phyloP scores from a whole-genome alignment of 2,797 vertebrate genomes.

The Borostomias antarcticus region DNA sequence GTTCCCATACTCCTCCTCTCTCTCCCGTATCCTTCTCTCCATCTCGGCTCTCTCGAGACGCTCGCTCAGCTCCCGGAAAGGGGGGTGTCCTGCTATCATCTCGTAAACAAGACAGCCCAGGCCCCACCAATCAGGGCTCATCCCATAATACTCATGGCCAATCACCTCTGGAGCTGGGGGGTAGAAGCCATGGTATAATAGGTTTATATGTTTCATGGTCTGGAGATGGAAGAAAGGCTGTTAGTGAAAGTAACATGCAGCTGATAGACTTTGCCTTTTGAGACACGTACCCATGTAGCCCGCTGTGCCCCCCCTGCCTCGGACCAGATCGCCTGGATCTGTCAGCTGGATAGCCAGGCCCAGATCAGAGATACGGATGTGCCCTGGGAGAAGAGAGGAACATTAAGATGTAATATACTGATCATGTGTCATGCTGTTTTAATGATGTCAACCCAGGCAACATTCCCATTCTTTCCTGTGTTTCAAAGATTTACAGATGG shows the following conservation, averaged over 20 bases:
- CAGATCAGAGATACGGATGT: slow-evolving; percentile 88
- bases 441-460: not conserved
- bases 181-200: not conserved
- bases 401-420: too few species aligned
- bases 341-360: slow-evolving; percentile 81
- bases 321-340: slow-evolving; percentile 60
- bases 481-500: not conserved
- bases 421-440: not conserved
- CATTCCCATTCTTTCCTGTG: not conserved
- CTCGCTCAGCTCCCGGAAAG: slow-evolving; percentile 71
- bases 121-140: slow-evolving; percentile 86
- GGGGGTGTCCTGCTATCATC: slow-evolving; percentile 79
- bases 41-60: slow-evolving; percentile 70
- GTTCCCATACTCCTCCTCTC: slow-evolving; percentile 59
- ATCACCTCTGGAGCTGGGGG: slow-evolving; percentile 84
- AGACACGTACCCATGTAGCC: slow-evolving; percentile 85
- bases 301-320: slow-evolving; percentile 80
- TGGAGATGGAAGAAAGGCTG: not conserved
- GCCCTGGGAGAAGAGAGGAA: slow-evolving; percentile 65
- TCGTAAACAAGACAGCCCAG: slow-evolving; percentile 87
- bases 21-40: slow-evolving; percentile 72
- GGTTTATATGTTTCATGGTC: not conserved
- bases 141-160: slow-evolving; percentile 65
- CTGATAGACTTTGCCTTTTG: not conserved
- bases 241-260: slow-evolving; percentile 3